These are phyloP conservation scores for Halichoeres trimaculatus DNA, from an alignment of 2,113 vertebrate species.

Conservation along the genomic window DNA sequence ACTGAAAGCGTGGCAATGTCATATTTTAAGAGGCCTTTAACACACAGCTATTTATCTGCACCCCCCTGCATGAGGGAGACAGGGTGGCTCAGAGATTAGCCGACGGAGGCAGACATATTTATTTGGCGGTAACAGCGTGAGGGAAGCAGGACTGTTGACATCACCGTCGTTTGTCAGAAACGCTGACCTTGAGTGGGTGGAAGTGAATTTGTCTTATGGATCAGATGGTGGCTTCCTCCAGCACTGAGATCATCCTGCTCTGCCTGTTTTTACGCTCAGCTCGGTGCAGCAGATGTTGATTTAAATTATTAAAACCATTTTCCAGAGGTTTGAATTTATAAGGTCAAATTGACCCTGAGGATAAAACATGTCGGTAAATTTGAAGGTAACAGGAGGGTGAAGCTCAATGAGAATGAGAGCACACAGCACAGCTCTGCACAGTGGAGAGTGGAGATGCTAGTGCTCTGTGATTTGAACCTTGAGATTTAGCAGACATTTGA, in stretches of 20 bases:
- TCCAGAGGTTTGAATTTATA: too few relatives aligned
- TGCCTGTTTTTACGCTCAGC: background rate
- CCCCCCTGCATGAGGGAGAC: constrained; percentile 43
- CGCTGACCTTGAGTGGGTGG: constrained; percentile 51
- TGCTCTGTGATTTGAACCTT: too few relatives aligned
- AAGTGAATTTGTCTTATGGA: constrained; percentile 5
- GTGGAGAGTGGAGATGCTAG: too few relatives aligned
- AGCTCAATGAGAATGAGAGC: too few relatives aligned
- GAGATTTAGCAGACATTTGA: too few relatives aligned
- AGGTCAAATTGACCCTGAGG: too few relatives aligned
- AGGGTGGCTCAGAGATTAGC: constrained; percentile 62
- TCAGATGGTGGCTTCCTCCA: constrained; percentile 1
- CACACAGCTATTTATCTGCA: constrained; percentile 62
- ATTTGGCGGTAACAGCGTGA: constrained; percentile 62
- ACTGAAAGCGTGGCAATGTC: constrained; percentile 58
- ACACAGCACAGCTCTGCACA: too few relatives aligned
- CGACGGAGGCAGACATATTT: constrained; percentile 49
- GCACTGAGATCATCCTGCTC: background rate
- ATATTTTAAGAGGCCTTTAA: constrained; percentile 73
- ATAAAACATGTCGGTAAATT: too few relatives aligned
- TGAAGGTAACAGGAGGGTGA: too few relatives aligned
- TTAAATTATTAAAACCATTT: too few relatives aligned
- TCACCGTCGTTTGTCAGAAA: constrained; percentile 23
- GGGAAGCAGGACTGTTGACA: constrained; percentile 18
- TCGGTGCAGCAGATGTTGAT: too few relatives aligned